Evolutionary conservation across 2,797 vertebrate genomes (phyloP).

Genomic region (Sebastes diploproa): DNA sequence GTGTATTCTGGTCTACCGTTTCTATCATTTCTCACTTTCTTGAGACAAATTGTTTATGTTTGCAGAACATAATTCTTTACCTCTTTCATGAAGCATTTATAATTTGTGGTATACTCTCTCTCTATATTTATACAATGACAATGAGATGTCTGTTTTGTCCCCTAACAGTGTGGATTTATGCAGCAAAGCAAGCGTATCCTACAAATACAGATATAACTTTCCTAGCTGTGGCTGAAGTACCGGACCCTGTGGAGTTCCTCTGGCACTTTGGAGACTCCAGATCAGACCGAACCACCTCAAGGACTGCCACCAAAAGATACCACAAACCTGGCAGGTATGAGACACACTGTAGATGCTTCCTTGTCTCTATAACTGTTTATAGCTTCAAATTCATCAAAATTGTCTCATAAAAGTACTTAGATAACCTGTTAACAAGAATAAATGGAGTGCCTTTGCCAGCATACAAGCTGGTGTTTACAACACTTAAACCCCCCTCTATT

Average conservation of each 20-base stretch:
- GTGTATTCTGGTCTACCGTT: neutral
- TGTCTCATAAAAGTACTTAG: neutral
- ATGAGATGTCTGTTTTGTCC: neutral
- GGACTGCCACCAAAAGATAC: constrained; percentile 75
- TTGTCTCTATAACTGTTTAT: neutral
- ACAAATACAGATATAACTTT: constrained; percentile 79
- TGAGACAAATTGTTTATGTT: neutral
- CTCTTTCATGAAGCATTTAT: neutral
- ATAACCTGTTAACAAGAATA: neutral
- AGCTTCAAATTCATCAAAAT: neutral
- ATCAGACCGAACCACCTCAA: constrained; percentile 71
- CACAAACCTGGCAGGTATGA: constrained; percentile 75
- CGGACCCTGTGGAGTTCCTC: constrained; percentile 69
- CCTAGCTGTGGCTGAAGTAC: constrained; percentile 64
- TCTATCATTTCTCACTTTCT: neutral
- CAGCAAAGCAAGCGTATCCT: constrained; percentile 77
- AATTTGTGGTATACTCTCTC: neutral
- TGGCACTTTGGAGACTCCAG: constrained; percentile 85
- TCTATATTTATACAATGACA: neutral
- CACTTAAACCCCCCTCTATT: neutral
- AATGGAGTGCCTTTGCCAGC: neutral
- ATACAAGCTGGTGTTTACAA: neutral
- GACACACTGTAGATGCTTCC: neutral
- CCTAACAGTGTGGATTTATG: constrained; percentile 74
- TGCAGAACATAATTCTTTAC: neutral